Base-by-base conservation (phyloP, 2,113 vertebrate genomes). In the Numenius arquata region DNA sequence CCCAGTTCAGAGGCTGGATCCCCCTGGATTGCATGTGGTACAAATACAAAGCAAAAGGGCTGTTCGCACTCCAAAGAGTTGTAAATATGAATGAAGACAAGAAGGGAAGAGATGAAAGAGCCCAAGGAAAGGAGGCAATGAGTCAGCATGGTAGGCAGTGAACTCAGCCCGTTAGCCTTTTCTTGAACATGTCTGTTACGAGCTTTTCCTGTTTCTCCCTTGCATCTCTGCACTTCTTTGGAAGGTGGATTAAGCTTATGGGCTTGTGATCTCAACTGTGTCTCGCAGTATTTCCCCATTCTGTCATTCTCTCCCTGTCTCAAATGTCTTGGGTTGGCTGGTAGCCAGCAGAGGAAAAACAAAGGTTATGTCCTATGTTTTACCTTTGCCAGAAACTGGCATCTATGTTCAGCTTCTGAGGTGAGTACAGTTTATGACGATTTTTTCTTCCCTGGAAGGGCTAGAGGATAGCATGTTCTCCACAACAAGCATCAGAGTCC, bases 181-280 rank as follows among this genome's bases (percentile, higher is more conserved):
- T 59, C 82, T 56, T 86, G 48, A 68, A 15, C 19, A 15, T 9
- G 65, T 43, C 62, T 68, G 12, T 34, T 85, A 56, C 77, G 76
- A 70, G 62, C 29, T 93, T 89, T 79, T 95, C 87, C 58, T 85
- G 70, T 76, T 95, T 45, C 74, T 91, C 48, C 30, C 36, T 40
- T 18, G 27, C 61, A 47, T 22, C 56, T 74, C 61, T 56, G 29
- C 25, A 5, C 47, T 40, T 34, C 47, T 63, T n/a, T 75, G 58
- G 58, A 72, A 72, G 30, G 34, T 43, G 34, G 48, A 62, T 85
- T 62, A 40, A 43, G 17, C 1, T 90, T 48, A 29, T 7, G 16
- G 70, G 36, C 19, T 58, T 50, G 32, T 40, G 43, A 72, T 78
- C 34, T 85, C 82, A 80, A 4, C 34, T 0, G 0, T 16, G 19